Percentiles rank a stretch among this genome's conserved stretches.
Evolutionary conservation across 2,113 vertebrate species (phyloP).

Genomic region (Megaceryle maxima): DNA sequence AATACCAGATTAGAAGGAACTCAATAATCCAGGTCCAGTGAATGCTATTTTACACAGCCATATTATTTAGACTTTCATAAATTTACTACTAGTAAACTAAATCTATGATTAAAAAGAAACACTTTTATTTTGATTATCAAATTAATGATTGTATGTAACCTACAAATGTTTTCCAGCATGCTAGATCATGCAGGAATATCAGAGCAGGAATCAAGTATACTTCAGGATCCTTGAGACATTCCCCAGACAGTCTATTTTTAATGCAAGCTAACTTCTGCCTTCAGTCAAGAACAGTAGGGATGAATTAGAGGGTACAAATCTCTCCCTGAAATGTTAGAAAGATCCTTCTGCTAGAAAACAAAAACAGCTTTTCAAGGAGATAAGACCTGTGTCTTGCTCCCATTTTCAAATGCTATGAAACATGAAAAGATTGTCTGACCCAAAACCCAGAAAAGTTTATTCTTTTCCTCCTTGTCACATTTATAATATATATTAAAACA

Average conservation of each 20-base stretch:
- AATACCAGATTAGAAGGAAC: background rate
- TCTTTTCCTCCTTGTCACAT: background rate
- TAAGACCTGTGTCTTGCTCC: background rate
- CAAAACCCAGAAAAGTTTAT: background rate
- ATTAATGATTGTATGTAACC: background rate
- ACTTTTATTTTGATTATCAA: background rate
- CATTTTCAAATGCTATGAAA: background rate
- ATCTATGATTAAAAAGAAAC: background rate
- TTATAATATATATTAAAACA: background rate
- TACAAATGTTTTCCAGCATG: background rate
- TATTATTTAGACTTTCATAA: background rate
- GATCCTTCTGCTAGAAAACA: background rate
- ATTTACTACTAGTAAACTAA: background rate
- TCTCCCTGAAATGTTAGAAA: slow-evolving; percentile 16
- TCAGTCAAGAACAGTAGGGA: background rate
- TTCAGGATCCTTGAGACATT: background rate
- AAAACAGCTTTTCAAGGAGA: background rate
- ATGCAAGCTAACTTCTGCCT: background rate
- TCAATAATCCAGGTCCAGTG: background rate
- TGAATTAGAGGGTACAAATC: background rate
- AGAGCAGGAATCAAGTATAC: background rate
- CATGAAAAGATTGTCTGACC: background rate
- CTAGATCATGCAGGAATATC: background rate
- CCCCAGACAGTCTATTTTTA: background rate
- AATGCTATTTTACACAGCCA: background rate